Conservation (phyloP, 2,113 vertebrate species). For the Talpa occidentalis region DNA sequence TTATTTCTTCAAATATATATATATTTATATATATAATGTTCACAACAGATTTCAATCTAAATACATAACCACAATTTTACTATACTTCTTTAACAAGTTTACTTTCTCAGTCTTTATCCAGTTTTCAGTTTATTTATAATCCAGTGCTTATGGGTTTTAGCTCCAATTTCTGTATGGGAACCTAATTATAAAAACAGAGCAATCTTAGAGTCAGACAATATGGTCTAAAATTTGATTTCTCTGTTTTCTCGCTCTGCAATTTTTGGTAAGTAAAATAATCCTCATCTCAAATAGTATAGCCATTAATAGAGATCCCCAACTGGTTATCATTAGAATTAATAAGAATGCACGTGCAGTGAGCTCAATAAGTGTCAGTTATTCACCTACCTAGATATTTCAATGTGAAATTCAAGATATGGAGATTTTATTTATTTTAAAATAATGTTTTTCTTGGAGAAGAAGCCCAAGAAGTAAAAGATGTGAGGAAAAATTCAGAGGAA, state of each 20-base stretch:
- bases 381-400: not conserved
- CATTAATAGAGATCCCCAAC: not conserved
- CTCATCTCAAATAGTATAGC: not conserved
- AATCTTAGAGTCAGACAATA: not conserved
- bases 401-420: not conserved
- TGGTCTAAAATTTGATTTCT: not conserved
- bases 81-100: conserved; percentile 33
- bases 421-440: not conserved
- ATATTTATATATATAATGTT: not conserved
- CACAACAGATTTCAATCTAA: conserved; percentile 52
- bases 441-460: not conserved
- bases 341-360: not conserved
- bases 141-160: not conserved
- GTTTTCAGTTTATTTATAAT: not conserved
- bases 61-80: not conserved
- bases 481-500: not conserved
- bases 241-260: not conserved
- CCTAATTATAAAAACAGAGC: not conserved
- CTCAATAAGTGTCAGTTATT: not conserved
- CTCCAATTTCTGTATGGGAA: not conserved
- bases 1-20: not conserved
- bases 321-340: conserved; percentile 13
- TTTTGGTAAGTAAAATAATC: not conserved
- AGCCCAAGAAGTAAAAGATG: not conserved
- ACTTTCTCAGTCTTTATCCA: not conserved